These are phyloP conservation scores for Saccopteryx bilineata DNA, from an alignment of 2,113 vertebrate species.

Conservation along the genomic window DNA sequence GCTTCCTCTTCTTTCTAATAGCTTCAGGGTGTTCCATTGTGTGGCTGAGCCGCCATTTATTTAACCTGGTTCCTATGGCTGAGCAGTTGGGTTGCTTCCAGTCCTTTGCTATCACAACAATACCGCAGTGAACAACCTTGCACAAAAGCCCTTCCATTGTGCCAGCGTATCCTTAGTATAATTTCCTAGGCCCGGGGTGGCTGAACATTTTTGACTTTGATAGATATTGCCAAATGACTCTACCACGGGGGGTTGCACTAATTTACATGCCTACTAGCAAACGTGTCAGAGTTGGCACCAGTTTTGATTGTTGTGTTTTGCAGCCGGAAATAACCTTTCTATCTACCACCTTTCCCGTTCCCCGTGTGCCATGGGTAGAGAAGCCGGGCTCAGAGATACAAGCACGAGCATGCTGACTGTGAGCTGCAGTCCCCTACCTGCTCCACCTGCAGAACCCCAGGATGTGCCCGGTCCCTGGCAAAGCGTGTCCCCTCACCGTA, in stretches of 20 bases:
- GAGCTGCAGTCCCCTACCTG: neutral
- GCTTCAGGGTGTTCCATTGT: neutral
- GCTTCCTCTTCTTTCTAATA: neutral
- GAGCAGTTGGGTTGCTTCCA: neutral
- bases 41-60: neutral
- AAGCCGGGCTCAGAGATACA: neutral
- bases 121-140: neutral
- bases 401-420: neutral
- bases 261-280: neutral
- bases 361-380: rapidly evolving
- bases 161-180: neutral
- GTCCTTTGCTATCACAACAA: slow-evolving; percentile 4
- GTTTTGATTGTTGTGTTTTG: slow-evolving; percentile 6
- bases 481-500: neutral
- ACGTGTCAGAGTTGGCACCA: neutral
- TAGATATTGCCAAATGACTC: neutral
- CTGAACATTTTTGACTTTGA: slow-evolving; percentile 42
- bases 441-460: neutral
- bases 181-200: neutral
- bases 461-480: neutral
- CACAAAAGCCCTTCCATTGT: neutral
- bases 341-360: neutral
- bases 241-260: neutral
- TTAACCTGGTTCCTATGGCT: neutral
- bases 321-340: neutral